Percentiles rank a stretch among this genome's conserved stretches.
These are phyloP conservation scores for Sorex araneus DNA, from an alignment of 2,113 vertebrate genomes.

Conservation along the genomic window DNA sequence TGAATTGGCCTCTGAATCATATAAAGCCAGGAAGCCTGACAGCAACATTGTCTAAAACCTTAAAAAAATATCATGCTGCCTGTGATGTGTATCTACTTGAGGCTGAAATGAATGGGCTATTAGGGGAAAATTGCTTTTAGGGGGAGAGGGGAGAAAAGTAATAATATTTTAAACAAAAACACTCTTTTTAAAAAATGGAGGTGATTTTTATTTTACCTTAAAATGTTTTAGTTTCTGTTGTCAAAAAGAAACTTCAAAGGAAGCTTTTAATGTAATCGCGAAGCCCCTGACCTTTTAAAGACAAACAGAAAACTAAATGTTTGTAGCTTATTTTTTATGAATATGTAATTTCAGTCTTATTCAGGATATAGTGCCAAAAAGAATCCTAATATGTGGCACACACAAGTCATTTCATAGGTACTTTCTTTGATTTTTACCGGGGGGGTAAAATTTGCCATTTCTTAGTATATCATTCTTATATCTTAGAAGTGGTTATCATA, in stretches of 20 bases:
- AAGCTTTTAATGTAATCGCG: slow-evolving; percentile 64
- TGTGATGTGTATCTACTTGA: slow-evolving; percentile 69
- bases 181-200: slow-evolving; percentile 38
- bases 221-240: slow-evolving; percentile 53
- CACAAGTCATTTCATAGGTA: slow-evolving; percentile 3
- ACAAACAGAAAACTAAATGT: too few species aligned
- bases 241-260: background rate
- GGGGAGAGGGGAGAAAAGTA: slow-evolving; percentile 29
- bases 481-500: slow-evolving; percentile 13
- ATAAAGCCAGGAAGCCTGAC: slow-evolving; percentile 70
- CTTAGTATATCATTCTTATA: background rate
- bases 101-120: slow-evolving; percentile 65
- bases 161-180: slow-evolving; percentile 67
- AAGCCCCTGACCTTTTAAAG: slow-evolving; percentile 23
- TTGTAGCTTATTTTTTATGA: slow-evolving; percentile 27
- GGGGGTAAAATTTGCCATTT: slow-evolving; percentile 19
- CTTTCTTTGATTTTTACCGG: background rate
- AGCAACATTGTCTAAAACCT: slow-evolving; percentile 75
- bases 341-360: slow-evolving; percentile 51
- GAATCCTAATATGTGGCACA: background rate
- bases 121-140: slow-evolving; percentile 61
- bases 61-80: slow-evolving; percentile 51
- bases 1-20: slow-evolving; percentile 80
- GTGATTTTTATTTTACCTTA: background rate
- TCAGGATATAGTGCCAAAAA: background rate